Evolutionary conservation across 2,888 invertebrate genomes (phyloP).

Genomic region (Tortricodes alternella): DNA sequence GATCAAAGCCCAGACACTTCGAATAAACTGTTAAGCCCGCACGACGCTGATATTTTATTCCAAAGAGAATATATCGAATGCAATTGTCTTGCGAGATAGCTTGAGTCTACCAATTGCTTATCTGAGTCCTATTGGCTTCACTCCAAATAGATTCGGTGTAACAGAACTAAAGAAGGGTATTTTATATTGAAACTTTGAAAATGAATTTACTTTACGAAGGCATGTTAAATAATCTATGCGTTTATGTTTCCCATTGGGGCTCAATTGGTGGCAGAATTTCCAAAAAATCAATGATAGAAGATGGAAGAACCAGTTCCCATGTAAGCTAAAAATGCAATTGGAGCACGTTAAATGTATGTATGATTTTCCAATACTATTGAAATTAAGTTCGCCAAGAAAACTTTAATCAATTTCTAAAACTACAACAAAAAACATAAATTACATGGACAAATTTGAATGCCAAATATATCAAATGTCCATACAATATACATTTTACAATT

Average conservation of each 20-base stretch:
- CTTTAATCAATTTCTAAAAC: too few relatives aligned
- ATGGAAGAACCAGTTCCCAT: too few relatives aligned
- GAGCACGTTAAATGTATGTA: too few relatives aligned
- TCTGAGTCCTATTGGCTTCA: constrained; percentile 54
- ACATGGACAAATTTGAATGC: neutral
- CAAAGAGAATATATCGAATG: constrained; percentile 48
- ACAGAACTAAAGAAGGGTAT: constrained; percentile 42
- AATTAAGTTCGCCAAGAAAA: too few relatives aligned
- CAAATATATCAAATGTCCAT: constrained; percentile 2
- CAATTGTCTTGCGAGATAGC: constrained; percentile 51
- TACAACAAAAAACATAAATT: too few relatives aligned
- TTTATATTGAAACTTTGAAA: constrained; percentile 34
- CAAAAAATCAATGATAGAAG: too few relatives aligned
- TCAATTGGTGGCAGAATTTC: too few relatives aligned
- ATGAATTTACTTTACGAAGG: neutral
- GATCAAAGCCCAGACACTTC: neutral
- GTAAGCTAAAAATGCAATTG: too few relatives aligned
- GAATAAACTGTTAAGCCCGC: constrained; percentile 11
- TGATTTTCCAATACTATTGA: too few relatives aligned
- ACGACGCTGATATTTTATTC: constrained; percentile 23
- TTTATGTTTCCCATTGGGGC: neutral
- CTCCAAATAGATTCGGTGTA: constrained; percentile 55
- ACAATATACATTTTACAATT: too few relatives aligned
- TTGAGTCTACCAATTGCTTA: constrained; percentile 57
- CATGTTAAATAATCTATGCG: neutral